A percentile compares a stretch with the other conserved stretches of the same genome.
Evolutionary conservation across 2,113 vertebrate genomes (phyloP).

Genomic region (Scatophagus argus): DNA sequence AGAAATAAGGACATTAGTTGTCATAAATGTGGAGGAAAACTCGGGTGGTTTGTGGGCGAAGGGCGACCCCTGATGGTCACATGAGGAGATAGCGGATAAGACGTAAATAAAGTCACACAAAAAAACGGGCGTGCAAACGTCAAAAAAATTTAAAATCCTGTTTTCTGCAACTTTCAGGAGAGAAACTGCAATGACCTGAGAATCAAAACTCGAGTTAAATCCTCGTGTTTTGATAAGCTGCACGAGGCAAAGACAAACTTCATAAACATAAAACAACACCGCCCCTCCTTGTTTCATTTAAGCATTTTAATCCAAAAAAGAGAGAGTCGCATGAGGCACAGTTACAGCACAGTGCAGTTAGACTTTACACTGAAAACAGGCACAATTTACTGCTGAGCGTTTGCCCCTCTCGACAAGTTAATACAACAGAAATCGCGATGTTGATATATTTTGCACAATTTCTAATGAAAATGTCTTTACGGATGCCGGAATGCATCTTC

Average conservation of each 20-base stretch:
- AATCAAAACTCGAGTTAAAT: not conserved
- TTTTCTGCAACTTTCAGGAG: not conserved
- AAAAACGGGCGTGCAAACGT: not conserved
- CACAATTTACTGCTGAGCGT: not conserved
- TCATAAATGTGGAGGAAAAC: not conserved
- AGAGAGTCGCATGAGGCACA: not conserved
- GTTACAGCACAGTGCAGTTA: not conserved
- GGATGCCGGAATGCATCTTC: not conserved
- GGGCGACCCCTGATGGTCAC: conserved; percentile 49
- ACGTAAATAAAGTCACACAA: conserved; percentile 36
- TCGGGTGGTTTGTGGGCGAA: rapidly evolving
- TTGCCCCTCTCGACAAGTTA: not conserved
- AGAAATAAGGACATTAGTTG: not conserved
- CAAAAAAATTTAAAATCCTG: not conserved
- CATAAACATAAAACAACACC: conserved; percentile 7
- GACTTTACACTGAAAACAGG: not conserved
- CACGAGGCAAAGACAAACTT: not conserved
- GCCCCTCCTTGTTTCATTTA: not conserved
- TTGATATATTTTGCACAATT: not conserved
- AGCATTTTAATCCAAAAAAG: not conserved
- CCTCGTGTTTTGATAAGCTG: not conserved
- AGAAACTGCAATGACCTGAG: not conserved
- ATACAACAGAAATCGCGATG: not conserved
- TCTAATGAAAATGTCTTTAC: not conserved
- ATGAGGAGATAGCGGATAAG: not conserved